Conservation (phyloP, 2,888 invertebrate species). For the Tetropium fuscum region DNA sequence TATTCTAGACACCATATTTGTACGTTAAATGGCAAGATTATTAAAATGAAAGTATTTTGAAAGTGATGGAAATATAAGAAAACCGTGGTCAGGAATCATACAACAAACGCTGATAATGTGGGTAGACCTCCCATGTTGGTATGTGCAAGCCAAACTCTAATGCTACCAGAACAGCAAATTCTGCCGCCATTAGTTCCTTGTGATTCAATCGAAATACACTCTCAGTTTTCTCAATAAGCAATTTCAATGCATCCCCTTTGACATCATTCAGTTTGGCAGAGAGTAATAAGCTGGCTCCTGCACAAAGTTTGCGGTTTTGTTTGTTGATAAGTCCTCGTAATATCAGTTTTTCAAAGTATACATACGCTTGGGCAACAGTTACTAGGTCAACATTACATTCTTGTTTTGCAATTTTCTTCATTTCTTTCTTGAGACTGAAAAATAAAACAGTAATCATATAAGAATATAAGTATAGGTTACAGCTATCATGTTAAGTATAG, state of each 20-base stretch:
- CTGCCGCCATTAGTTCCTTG: conserved; percentile 90
- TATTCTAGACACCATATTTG: conserved; percentile 13
- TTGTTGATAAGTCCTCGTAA: conserved; percentile 93
- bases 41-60: conserved; percentile 26
- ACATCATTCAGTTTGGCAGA: conserved; percentile 98
- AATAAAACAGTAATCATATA: neutral
- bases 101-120: conserved; percentile 94
- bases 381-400: conserved; percentile 87
- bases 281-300: conserved; percentile 92
- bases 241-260: conserved; percentile 88
- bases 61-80: conserved; percentile 27
- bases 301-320: conserved; percentile 94
- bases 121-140: conserved; percentile 91
- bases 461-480: no score
- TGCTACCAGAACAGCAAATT: conserved; percentile 95
- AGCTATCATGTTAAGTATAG: no score
- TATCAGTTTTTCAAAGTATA: conserved; percentile 98
- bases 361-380: conserved; percentile 96
- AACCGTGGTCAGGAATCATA: conserved; percentile 84
- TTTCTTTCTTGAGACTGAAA: conserved; percentile 92
- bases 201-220: conserved; percentile 90
- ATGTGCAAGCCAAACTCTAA: conserved; percentile 95
- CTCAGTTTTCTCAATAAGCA: conserved; percentile 94
- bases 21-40: conserved; percentile 28
- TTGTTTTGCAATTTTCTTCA: conserved; percentile 90